A percentile compares a stretch with the other conserved stretches of the same genome.
phyloP scores from a whole-genome alignment of 2,113 vertebrate species.

The Dunckerocampus dactyliophorus region DNA sequence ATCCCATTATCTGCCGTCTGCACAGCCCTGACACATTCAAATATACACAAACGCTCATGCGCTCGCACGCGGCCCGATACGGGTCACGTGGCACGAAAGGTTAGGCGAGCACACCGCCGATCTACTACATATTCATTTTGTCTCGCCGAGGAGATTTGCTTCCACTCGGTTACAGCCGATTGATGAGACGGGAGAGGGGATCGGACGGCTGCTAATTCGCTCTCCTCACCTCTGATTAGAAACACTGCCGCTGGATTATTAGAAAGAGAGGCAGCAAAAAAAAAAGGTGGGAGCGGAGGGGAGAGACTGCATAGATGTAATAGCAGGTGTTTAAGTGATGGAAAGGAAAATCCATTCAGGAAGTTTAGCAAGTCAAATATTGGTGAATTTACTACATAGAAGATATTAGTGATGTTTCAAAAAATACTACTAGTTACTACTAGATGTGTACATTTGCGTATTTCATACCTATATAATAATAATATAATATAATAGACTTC shows the following conservation, averaged over 20 bases:
- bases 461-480: too few relatives aligned
- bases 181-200: conserved; percentile 98
- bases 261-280: conserved; percentile 59
- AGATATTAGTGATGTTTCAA: too few relatives aligned
- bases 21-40: conserved; percentile 70
- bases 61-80: conserved; percentile 39
- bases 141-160: conserved; percentile 82
- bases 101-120: conserved; percentile 78
- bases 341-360: neutral
- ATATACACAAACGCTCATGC: conserved; percentile 14
- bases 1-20: conserved; percentile 74
- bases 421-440: neutral
- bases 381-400: neutral
- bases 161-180: conserved; percentile 97
- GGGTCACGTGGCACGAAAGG: conserved; percentile 62
- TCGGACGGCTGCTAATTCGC: conserved; percentile 96
- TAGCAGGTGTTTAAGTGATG: neutral
- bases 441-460: neutral
- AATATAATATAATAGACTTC: too few relatives aligned
- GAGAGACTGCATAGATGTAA: neutral
- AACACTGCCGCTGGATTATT: conserved; percentile 84
- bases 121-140: conserved; percentile 99
- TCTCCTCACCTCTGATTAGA: conserved; percentile 99
- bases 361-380: neutral
- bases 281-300: neutral